Evolutionary conservation across 2,888 invertebrate species (phyloP).

Genomic region (Neuroscelio doddi): DNA sequence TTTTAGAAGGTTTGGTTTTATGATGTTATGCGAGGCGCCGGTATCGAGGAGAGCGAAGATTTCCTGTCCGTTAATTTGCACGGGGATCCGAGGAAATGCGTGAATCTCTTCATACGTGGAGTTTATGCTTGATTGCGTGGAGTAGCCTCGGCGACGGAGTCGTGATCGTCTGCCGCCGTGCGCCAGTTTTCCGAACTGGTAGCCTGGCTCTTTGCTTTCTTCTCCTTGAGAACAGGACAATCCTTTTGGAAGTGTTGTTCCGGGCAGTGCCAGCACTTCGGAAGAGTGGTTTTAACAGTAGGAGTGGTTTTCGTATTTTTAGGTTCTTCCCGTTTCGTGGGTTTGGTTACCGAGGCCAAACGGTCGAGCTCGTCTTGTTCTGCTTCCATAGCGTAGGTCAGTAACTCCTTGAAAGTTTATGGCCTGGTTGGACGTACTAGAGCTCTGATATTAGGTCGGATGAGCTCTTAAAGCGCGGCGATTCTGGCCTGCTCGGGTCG

Average conservation of each 20-base stretch:
- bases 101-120: background rate
- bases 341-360: background rate
- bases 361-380: slow-evolving; percentile 1
- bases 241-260: slow-evolving; percentile 5
- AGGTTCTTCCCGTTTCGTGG: background rate
- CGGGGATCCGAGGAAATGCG: background rate
- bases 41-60: slow-evolving; percentile 24
- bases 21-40: slow-evolving; percentile 23
- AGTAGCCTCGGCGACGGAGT: background rate
- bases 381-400: background rate
- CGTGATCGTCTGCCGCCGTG: background rate
- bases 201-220: background rate
- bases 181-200: slow-evolving; percentile 10
- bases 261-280: slow-evolving; percentile 4
- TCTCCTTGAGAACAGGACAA: slow-evolving; percentile 2
- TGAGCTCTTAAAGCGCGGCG: background rate
- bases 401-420: background rate
- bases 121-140: background rate
- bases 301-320: background rate
- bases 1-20: too few relatives aligned
- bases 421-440: background rate
- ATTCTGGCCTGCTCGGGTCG: background rate
- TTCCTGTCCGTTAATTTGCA: background rate
- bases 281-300: background rate
- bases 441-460: background rate